Evolutionary conservation across 2,797 vertebrate species (phyloP), one percentile per base, ranked within the genome.

Genomic region (Otolemur crassicaudatus): DNA sequence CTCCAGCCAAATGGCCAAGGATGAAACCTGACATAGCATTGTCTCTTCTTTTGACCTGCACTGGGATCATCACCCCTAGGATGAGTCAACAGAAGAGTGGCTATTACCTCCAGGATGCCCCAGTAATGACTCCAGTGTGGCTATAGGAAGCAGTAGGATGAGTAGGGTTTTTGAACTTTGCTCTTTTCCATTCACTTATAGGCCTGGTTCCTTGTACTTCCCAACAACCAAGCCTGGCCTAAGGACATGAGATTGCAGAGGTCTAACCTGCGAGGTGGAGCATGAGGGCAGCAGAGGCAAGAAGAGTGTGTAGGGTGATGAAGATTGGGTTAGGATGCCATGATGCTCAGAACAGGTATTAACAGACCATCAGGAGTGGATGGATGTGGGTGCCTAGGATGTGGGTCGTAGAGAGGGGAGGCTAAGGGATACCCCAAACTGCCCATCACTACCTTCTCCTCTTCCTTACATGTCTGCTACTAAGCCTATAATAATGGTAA

Each of bases 401-500:
- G 77, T 69, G 43, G 34, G 3, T 49, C 40, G 1, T 69, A 76
- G 70, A 73, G 60, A 84, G 49, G 29, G 20, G 40, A 69, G 34
- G 25, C 7, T 40, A 49, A 29, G 12, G 11, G 2, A 23, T 43
- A 90, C 9, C 40, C 40, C 40, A 63, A 20, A 53, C 25, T 34
- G 22, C 34, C 25, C 37, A 23, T 73, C 5, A 5, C 49, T 37
- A 10, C 65, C 60, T 91, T 83, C 20, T 69, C 14, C 81, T 65
- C 46, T 87, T 77, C 65, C 53, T 56, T 85, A 23, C 43, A 13
- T 88, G 70, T 58, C 72, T 73, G 75, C 72, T 25, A 46, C 40
- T 93, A 82, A 93, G 75, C 65, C 60, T 84, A 19, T 73, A 80
- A 43, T 90, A 53, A 96, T 75, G 93, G 73, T n/a, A 76, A 81